Base-by-base conservation (phyloP, 2,113 vertebrate genomes). In the Astatoreochromis straeleni region DNA sequence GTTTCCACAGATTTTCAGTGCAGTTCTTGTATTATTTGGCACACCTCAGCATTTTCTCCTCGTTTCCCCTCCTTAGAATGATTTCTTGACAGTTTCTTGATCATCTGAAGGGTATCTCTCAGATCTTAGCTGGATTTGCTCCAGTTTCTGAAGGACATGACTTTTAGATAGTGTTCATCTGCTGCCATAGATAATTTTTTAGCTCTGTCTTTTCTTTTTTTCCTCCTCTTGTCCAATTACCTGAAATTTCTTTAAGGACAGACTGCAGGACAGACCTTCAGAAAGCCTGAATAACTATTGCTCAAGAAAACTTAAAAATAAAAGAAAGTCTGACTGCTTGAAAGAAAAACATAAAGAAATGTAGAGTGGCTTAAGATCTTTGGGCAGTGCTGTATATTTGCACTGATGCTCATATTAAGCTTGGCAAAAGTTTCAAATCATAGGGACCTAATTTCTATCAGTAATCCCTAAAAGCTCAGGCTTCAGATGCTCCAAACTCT, bases 61-160 rank as follows among this genome's bases (percentile, higher is more conserved):
- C 5, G 0, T 40, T 70, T 70, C 35, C 65, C 1, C 4, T 1
- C 1, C n/a, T 70, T 24, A 7, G 38, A 70, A 70, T 70, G 65
- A 24, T 14, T 70, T 40, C 4, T 68, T 68, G 35, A 68, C 63
- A 24, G 35, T 68, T 24, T 68, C 35, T 24, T 40, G 63, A 24
- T 68, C 35, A 68, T 0, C 63, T 14, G 63, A 68, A 21, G n/a
- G n/a, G 0, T 68, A 68, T 68, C 0, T 40, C 63, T 24, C 35
- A 68, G 63, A 24, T 0, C 63, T 9, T 68, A 40, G 60, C 60
- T 68, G 2, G 3, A 65, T 65, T 38, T 65, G 1, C 60, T 65
- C 60, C 60, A 21, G 19, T 68, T 68, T 68, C 60, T 68, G 33
- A 68, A 68, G 63, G 35, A 40, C 63, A 40, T 68, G 63, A 40